A percentile compares a stretch with the other conserved stretches of the same genome.
Conservation (phyloP, 1,140 invertebrate genomes). For the Microplitis mediator region DNA sequence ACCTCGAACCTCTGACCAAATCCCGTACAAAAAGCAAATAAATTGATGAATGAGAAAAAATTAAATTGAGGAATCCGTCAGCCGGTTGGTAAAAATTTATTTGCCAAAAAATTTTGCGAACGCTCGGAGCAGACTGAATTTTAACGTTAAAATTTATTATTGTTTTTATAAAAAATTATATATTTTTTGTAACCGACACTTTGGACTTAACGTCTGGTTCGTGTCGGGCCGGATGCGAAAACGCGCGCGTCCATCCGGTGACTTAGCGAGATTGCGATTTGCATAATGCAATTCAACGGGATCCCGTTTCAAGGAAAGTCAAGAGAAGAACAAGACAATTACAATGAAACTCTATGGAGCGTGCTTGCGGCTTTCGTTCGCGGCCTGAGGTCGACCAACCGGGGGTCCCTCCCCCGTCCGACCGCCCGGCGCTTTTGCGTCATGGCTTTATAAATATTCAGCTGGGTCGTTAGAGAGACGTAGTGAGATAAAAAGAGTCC, state of each 20-base stretch:
- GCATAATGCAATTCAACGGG: conserved; percentile 60
- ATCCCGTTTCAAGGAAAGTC: conserved; percentile 57
- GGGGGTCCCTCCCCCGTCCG: neutral
- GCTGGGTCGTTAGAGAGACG: conserved; percentile 45
- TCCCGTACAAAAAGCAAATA: neutral
- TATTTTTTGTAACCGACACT: neutral
- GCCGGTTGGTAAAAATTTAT: too few relatives aligned
- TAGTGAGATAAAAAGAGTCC: too few relatives aligned
- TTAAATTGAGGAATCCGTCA: too few relatives aligned
- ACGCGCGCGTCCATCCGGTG: conserved; percentile 34
- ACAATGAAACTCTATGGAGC: conserved; percentile 61
- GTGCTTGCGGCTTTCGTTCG: conserved; percentile 48
- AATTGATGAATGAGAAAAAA: neutral
- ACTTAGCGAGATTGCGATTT: conserved; percentile 61
- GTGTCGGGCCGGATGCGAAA: conserved; percentile 5
- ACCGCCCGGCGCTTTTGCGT: conserved; percentile 12
- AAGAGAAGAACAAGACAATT: conserved; percentile 62
- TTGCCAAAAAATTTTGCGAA: too few relatives aligned
- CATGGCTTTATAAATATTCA: conserved; percentile 61
- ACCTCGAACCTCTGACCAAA: neutral
- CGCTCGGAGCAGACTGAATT: neutral
- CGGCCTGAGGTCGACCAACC: conserved; percentile 45
- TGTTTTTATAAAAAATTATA: neutral
- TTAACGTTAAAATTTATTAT: neutral
- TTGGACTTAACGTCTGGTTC: conserved; percentile 2